phyloP scores from a whole-genome alignment of 2,113 vertebrate species.

The Bufo gargarizans region DNA sequence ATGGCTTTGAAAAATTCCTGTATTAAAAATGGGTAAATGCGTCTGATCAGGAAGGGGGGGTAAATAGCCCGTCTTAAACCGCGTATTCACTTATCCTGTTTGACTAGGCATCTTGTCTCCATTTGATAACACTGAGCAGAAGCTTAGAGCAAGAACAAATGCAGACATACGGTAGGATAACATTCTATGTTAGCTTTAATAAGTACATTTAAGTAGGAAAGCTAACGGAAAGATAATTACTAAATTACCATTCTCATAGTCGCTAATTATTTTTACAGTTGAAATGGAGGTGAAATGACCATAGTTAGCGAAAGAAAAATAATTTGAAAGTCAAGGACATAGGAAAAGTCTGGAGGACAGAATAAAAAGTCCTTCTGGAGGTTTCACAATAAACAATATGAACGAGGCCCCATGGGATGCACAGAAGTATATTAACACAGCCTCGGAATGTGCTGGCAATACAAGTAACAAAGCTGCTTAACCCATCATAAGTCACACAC shows the following conservation, averaged over 20 bases:
- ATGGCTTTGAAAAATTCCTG: too few species aligned
- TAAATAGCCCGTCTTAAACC: background rate
- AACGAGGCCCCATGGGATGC: constrained; percentile 9
- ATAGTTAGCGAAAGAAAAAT: constrained; percentile 15
- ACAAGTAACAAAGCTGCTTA: constrained; percentile 37
- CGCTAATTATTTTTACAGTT: constrained; percentile 18
- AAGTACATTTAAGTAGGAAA: constrained; percentile 7
- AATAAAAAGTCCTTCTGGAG: constrained; percentile 23
- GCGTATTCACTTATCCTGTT: background rate
- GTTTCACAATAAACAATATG: constrained; percentile 33
- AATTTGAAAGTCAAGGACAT: constrained; percentile 30
- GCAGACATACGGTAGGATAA: background rate
- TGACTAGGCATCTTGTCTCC: background rate
- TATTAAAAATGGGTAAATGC: too few species aligned
- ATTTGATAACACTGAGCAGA: background rate
- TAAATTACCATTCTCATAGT: background rate
- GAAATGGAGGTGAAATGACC: constrained; percentile 1
- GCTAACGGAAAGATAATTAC: constrained; percentile 25
- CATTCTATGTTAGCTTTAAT: constrained; percentile 8
- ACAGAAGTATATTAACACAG: constrained; percentile 35
- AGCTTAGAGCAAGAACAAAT: background rate
- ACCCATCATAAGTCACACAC: background rate
- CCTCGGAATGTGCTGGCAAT: constrained; percentile 13
- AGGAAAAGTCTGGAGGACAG: constrained; percentile 4
- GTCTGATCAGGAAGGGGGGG: too few species aligned